Evolutionary conservation across 1,140 invertebrate species (phyloP), one percentile per base, ranked within the genome.

Genomic region (Caerostris darwini): DNA sequence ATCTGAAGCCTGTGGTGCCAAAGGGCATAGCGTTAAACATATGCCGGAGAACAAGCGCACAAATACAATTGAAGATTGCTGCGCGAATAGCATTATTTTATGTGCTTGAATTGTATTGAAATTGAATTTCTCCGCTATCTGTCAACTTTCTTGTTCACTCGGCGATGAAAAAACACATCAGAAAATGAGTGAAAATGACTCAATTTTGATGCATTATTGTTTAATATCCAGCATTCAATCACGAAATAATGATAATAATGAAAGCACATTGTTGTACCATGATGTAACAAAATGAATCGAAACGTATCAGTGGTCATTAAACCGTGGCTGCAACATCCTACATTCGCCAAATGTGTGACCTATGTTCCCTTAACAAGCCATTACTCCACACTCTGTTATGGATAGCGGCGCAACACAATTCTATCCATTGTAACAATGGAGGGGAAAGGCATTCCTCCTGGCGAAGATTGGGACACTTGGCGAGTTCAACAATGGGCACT

Each of bases 241-340:
- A 50, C 71, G 71, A 77, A 77, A 77, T 77, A 50, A 50, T 77
- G 53, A 77, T 64, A 64, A 64, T 64, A 64, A 64, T 77, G 71
- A 5, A 77, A 77, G 10, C 53, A 77, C 71, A 77, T 77, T 77
- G 71, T 77, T 77, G 10, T 77, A 2, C 8, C 8, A 14, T 77
- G 71, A 77, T 10, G 50, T 12, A 77, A 77, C 34, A 77, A 77
- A 77, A 50, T 34, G 71, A 77, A 50, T 77, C 34, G 8, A 77
- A 50, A 50, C 34, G 34, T 10, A 77, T 50, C 50, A 34, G 7
- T 34, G 69, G 34, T 12, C 10, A 77, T 77, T 77, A 77, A 77
- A 77, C 34, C 53, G 10, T 77, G 34, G 34, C 50, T 19, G 34
- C 71, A 34, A 34, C 34, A 34, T 34, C 53, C 71, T 34, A 50